Conservation (phyloP, 2,797 vertebrate genomes). For the Spheniscus humboldti region DNA sequence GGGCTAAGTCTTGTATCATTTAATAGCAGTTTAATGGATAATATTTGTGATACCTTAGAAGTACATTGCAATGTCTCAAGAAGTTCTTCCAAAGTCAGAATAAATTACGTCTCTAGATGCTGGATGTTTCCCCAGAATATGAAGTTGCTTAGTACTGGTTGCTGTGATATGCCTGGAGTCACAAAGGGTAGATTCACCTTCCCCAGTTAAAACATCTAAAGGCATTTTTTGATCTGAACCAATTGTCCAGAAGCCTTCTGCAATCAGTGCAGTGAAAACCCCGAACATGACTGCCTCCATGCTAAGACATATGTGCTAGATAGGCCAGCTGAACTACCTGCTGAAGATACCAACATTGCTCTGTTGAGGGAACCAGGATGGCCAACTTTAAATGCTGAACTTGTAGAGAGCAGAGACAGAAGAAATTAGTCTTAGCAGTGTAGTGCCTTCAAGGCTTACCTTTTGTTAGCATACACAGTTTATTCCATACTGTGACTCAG, state of each 20-base stretch:
- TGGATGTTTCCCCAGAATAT: background rate
- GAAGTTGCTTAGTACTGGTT: background rate
- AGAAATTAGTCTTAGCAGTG: background rate
- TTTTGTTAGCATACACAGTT: background rate
- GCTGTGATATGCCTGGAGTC: background rate
- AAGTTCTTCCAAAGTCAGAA: background rate
- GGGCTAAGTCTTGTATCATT: background rate
- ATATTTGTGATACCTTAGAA: background rate
- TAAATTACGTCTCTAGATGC: background rate
- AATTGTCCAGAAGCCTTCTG: background rate
- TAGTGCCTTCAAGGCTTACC: background rate
- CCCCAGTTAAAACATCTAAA: background rate
- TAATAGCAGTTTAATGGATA: background rate
- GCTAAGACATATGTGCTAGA: background rate
- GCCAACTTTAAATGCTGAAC: background rate
- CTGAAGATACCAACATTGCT: background rate
- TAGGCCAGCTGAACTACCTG: background rate
- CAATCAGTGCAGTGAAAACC: background rate
- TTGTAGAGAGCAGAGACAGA: background rate
- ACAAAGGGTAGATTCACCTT: background rate
- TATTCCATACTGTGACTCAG: background rate
- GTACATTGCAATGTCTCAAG: background rate
- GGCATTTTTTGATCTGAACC: background rate
- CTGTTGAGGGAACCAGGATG: background rate
- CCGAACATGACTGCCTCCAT: background rate